Evolutionary conservation across 2,113 vertebrate species (phyloP).

Genomic region (Macrotus californicus): DNA sequence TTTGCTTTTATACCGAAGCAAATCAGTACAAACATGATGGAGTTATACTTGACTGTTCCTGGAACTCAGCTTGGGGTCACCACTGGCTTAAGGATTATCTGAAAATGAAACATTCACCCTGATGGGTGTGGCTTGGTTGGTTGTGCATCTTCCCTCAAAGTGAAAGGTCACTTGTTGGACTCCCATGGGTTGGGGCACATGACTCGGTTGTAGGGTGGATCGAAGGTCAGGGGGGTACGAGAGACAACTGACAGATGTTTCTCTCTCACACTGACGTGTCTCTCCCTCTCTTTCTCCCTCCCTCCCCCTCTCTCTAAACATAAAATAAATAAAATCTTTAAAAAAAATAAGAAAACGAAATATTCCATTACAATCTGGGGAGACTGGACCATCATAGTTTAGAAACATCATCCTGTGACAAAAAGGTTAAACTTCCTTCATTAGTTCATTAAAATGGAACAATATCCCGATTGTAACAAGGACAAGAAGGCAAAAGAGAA

Average conservation of each 20-base stretch:
- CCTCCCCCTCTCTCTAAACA: no score
- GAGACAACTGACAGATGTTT: no score
- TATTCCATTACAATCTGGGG: not conserved
- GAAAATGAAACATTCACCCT: not conserved
- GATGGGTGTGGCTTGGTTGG: no score
- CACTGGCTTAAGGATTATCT: not conserved
- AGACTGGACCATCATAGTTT: not conserved
- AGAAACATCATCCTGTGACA: not conserved
- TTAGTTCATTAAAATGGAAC: conserved; percentile 19
- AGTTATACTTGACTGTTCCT: not conserved
- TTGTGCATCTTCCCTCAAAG: no score
- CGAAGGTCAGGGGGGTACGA: no score
- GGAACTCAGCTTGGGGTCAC: not conserved
- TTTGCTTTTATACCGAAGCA: not conserved
- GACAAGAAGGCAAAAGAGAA: not conserved
- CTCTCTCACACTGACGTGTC: no score
- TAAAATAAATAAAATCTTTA: no score
- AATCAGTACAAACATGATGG: not conserved
- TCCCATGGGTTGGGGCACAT: no score
- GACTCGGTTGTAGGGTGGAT: no score
- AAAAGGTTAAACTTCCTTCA: conserved; percentile 19
- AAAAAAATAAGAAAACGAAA: not conserved
- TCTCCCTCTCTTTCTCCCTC: no score
- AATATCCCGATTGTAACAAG: not conserved
- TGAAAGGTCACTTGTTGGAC: no score